Evolutionary conservation across 92 coral and sea anemone genomes (phyloP).

Genomic region (Paramuricea clavata): DNA sequence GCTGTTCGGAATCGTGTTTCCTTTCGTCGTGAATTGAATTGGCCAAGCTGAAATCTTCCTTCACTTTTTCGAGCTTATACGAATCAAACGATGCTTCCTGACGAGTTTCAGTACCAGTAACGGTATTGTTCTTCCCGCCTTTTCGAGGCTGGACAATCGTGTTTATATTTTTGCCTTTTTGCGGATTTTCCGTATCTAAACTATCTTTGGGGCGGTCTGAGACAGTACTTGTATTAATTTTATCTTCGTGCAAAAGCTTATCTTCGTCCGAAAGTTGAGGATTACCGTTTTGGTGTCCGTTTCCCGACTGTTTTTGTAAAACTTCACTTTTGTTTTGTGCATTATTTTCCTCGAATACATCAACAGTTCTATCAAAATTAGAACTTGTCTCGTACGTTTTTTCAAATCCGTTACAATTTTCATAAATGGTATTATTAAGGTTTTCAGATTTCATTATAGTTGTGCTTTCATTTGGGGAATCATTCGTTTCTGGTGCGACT

Average conservation of each 20-base stretch:
- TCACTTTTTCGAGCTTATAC: not conserved
- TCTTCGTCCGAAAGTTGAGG: not conserved
- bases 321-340: not conserved
- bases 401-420: not conserved
- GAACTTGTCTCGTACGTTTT: not conserved
- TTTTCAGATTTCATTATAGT: conserved; percentile 3
- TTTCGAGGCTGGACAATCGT: not conserved
- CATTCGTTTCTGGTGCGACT: not conserved
- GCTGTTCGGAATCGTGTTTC: not conserved
- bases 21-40: not conserved
- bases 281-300: not conserved
- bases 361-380: not conserved
- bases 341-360: not conserved
- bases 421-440: not conserved
- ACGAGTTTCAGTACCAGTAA: not conserved
- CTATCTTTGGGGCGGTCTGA: not conserved
- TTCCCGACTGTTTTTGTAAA: not conserved
- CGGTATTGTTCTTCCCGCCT: not conserved
- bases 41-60: not conserved
- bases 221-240: not conserved
- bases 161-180: not conserved
- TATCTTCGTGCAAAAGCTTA: not conserved
- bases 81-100: not conserved
- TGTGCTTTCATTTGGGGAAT: not conserved
- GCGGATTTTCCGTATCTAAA: not conserved